phyloP scores from a whole-genome alignment of 1,140 invertebrate species.

The Drosophila jambulina region DNA sequence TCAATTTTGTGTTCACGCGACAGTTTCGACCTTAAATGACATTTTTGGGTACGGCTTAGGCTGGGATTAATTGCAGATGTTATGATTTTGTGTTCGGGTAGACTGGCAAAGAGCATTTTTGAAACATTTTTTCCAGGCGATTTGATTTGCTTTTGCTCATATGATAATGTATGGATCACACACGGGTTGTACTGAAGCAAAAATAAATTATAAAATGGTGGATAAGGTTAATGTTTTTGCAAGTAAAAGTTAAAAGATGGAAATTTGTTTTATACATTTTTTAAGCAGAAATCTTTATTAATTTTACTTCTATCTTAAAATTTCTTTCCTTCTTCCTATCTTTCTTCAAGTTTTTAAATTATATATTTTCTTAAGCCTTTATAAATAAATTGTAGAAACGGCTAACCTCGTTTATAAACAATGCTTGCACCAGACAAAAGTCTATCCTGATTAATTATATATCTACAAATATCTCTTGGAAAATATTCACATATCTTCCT shows the following conservation, averaged over 20 bases:
- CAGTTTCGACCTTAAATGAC: slow-evolving; percentile 66
- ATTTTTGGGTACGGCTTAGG: slow-evolving; percentile 48
- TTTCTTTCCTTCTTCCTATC: too few species aligned
- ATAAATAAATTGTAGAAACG: too few species aligned
- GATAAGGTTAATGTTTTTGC: neutral
- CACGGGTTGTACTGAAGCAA: neutral
- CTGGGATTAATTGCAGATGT: slow-evolving; percentile 79
- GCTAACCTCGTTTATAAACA: neutral
- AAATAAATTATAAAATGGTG: slow-evolving; percentile 20
- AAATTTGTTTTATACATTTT: neutral
- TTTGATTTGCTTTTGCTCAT: slow-evolving; percentile 51
- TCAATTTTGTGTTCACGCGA: slow-evolving; percentile 82
- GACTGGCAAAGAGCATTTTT: slow-evolving; percentile 45
- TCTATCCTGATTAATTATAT: slow-evolving; percentile 9
- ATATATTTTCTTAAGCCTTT: neutral
- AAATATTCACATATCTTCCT: slow-evolving; percentile 4
- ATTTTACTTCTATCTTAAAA: too few species aligned
- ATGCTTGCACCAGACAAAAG: neutral
- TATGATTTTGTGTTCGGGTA: slow-evolving; percentile 65
- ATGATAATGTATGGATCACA: slow-evolving; percentile 26
- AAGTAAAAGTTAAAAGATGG: neutral
- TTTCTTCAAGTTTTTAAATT: too few species aligned
- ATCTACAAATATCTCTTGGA: neutral
- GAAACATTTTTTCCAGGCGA: slow-evolving; percentile 68
- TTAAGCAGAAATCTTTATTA: too few species aligned